These are phyloP conservation scores for Mus minutoides DNA, from an alignment of 2,797 vertebrate genomes.

Conservation along the genomic window DNA sequence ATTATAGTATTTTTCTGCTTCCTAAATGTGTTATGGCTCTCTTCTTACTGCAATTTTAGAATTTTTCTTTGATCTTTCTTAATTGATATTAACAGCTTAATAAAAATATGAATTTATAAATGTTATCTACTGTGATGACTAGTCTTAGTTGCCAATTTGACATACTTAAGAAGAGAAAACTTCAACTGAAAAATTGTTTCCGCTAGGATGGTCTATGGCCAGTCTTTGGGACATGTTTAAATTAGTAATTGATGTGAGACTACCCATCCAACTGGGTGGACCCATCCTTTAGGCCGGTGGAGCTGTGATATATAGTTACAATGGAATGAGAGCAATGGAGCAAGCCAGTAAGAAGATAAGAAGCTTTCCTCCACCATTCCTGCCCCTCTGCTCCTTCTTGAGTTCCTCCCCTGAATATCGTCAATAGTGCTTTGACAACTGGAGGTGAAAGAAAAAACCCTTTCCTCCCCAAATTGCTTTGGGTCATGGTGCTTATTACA, in stretches of 20 bases:
- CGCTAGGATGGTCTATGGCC: neutral
- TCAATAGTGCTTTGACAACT: neutral
- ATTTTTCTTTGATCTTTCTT: neutral
- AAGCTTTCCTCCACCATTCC: neutral
- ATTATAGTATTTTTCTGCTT: neutral
- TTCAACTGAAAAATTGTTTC: neutral
- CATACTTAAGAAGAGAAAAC: neutral
- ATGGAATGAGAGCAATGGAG: neutral
- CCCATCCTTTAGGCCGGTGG: too few relatives aligned
- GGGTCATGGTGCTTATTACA: neutral
- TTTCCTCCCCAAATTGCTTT: neutral
- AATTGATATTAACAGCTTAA: conserved; percentile 26
- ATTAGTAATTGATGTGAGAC: neutral
- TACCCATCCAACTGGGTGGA: neutral
- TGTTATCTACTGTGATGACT: neutral
- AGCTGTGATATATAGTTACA: too few relatives aligned
- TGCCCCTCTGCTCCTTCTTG: neutral
- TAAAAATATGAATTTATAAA: neutral
- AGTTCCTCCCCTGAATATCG: too few relatives aligned
- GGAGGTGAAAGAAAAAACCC: neutral
- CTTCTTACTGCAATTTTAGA: conserved; percentile 47
- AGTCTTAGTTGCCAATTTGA: neutral
- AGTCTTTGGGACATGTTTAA: neutral
- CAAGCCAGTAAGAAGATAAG: neutral
- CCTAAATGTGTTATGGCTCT: conserved; percentile 19